A percentile compares a stretch with the other conserved stretches of the same genome.
These are phyloP conservation scores for Drosophila bocqueti DNA, from an alignment of 1,140 invertebrate genomes.

Conservation along the genomic window DNA sequence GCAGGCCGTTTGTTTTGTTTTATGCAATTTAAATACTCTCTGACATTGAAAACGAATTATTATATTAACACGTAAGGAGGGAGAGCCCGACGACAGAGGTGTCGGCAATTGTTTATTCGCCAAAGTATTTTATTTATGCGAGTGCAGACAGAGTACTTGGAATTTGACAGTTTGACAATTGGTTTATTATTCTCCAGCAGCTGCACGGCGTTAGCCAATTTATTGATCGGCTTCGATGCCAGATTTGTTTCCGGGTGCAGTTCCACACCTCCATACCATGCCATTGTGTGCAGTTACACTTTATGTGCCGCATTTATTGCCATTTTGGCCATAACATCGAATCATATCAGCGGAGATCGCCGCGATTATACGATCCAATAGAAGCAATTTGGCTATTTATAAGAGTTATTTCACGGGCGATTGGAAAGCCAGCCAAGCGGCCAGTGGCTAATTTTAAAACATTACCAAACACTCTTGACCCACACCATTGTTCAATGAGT, in stretches of 20 bases:
- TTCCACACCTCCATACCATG: conserved; percentile 18
- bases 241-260: conserved; percentile 54
- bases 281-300: conserved; percentile 32
- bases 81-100: conserved; percentile 36
- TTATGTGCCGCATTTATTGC: conserved; percentile 19
- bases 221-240: conserved; percentile 52
- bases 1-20: conserved; percentile 48
- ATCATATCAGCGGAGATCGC: conserved; percentile 14
- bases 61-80: conserved; percentile 52
- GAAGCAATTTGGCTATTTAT: conserved; percentile 59
- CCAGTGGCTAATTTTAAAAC: conserved; percentile 57
- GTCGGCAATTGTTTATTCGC: conserved; percentile 31
- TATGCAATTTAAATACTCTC: conserved; percentile 54
- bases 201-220: conserved; percentile 47
- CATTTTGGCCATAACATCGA: conserved; percentile 15
- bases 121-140: conserved; percentile 54
- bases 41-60: conserved; percentile 69
- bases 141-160: conserved; percentile 40
- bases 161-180: conserved; percentile 77
- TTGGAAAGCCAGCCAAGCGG: conserved; percentile 27
- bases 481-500: conserved; percentile 61
- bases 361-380: conserved; percentile 38
- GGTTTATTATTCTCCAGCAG: conserved; percentile 32
- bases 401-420: conserved; percentile 55
- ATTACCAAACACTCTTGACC: conserved; percentile 55